A percentile compares a stretch with the other conserved stretches of the same genome.
phyloP scores from a whole-genome alignment of 2,888 invertebrate genomes.

The Odontocolon sp. region DNA sequence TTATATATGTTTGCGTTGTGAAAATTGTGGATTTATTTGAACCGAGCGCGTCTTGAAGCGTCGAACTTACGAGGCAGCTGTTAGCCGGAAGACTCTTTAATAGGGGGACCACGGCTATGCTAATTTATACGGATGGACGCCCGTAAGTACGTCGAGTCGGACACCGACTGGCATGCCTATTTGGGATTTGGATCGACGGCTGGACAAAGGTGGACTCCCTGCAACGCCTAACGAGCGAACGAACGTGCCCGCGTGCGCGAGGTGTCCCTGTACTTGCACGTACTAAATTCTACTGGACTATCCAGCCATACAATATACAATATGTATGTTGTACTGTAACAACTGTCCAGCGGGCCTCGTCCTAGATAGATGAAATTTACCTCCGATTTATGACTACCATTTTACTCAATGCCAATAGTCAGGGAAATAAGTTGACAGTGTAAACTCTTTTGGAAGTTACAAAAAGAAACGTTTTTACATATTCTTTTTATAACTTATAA shows the following conservation, averaged over 20 bases:
- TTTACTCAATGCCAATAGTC: too few relatives aligned
- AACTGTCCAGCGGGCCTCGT: too few relatives aligned
- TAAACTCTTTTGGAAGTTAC: too few relatives aligned
- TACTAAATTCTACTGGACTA: not conserved
- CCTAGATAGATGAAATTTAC: too few relatives aligned
- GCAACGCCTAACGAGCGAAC: constrained; percentile 52
- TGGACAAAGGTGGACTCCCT: constrained; percentile 60
- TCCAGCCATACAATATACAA: not conserved
- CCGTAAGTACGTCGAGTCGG: constrained; percentile 65
- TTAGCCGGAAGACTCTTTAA: constrained; percentile 52
- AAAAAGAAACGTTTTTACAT: too few relatives aligned
- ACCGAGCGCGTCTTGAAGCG: constrained; percentile 8
- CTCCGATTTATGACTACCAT: too few relatives aligned
- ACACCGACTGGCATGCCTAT: constrained; percentile 73
- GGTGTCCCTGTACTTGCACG: constrained; percentile 19
- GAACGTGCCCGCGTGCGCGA: constrained; percentile 41
- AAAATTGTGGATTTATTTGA: constrained; percentile 15
- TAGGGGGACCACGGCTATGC: constrained; percentile 61
- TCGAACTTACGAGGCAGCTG: constrained; percentile 57
- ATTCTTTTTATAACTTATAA: too few relatives aligned
- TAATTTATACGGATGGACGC: constrained; percentile 51
- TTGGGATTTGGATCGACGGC: constrained; percentile 69
- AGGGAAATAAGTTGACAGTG: too few relatives aligned
- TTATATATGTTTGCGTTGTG: constrained; percentile 8
- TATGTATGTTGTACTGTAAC: constrained; percentile 36